Evolutionary conservation across 2,888 invertebrate genomes (phyloP).

Genomic region (Cheilosia scutellata): DNA sequence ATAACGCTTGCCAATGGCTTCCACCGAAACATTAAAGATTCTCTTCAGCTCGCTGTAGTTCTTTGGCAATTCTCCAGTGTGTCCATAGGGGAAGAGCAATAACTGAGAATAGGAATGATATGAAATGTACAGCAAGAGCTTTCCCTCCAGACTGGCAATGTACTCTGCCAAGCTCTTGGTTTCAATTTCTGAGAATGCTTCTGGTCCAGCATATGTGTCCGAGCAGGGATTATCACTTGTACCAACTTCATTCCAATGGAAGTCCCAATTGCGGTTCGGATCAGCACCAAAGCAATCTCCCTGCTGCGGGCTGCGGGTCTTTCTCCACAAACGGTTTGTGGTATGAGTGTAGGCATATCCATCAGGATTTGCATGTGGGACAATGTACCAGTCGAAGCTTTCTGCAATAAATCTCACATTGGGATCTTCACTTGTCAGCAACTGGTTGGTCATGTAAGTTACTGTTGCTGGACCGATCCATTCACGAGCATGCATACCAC

Average conservation of each 20-base stretch:
- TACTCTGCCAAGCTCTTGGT: conserved; percentile 86
- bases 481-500: conserved; percentile 90
- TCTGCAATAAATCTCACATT: conserved; percentile 85
- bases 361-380: conserved; percentile 92
- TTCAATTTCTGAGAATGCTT: conserved; percentile 90
- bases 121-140: conserved; percentile 87
- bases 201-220: conserved; percentile 88
- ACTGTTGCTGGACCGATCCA: conserved; percentile 89
- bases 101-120: conserved; percentile 91
- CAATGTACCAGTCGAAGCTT: conserved; percentile 89
- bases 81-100: conserved; percentile 88
- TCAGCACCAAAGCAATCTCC: conserved; percentile 88
- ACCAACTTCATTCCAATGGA: conserved; percentile 87
- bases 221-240: conserved; percentile 86
- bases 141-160: conserved; percentile 84
- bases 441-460: conserved; percentile 87
- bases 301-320: conserved; percentile 86
- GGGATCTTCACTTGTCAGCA: conserved; percentile 85
- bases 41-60: conserved; percentile 85
- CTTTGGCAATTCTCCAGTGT: conserved; percentile 85
- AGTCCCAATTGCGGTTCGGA: conserved; percentile 91
- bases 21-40: conserved; percentile 79
- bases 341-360: conserved; percentile 89
- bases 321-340: conserved; percentile 87
- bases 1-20: conserved; percentile 81